Base-by-base conservation (phyloP, 2,797 vertebrate species). In the Melopsittacus undulatus region DNA sequence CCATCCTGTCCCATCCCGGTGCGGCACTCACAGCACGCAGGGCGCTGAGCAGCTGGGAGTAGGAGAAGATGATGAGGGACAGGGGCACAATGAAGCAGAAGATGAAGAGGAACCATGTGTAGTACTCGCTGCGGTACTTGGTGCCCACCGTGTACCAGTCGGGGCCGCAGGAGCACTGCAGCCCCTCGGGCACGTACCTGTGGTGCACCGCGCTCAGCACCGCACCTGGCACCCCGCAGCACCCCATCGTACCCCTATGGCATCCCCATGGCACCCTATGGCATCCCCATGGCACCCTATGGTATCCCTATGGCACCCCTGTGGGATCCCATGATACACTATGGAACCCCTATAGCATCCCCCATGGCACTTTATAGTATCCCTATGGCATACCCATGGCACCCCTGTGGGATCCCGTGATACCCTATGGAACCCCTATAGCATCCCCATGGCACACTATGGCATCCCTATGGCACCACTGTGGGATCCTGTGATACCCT, bases 131-230 rank as follows among this genome's bases (percentile, higher is more conserved):
- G 92, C 86, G 77, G 54, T 97, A 98, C 46, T 98, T 98, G 89
- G 97, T 98, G 12, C 96, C 98, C 81, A 98, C 97, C 0, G 98
- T 98, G 97, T 98, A 99, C 98, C 98, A 99, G 97, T 98, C 98
- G 0, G 98, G 98, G n/a, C 98, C 98, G 4, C 98, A 98, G 64
- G 98, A 98, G 62, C 98, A 99, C 79, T 98, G 98, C 57, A 99
- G 97, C 52, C 98, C 98, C 74, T 99, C 98, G 0, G 98, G 98
- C 74, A 98, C 95, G 62, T 97, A 98, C 97, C 98, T 98, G 96
- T 3, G 18, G 30, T n/a, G n/a, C 19, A 6, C 26, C 0, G 6
- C 0, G 1, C 30, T 64, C 81, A 74, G 43, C 24, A 26, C 6
- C 18, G 17, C 45, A 40, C 29, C 20, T 1, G 6, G 9, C 36